phyloP scores from a whole-genome alignment of 2,888 invertebrate species.

The Nemurella pictetii region DNA sequence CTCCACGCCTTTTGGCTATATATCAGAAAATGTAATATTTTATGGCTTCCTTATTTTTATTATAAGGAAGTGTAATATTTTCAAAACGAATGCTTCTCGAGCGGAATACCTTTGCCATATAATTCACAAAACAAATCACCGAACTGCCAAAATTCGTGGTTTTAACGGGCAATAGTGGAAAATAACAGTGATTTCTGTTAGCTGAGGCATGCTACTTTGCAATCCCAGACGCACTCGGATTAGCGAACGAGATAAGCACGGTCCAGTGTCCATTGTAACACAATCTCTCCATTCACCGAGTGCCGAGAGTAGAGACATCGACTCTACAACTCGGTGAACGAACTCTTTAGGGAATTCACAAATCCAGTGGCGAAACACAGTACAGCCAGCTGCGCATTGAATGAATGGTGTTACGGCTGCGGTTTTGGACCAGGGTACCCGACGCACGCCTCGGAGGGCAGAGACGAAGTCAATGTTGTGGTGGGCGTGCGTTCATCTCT shows the following conservation, averaged over 20 bases:
- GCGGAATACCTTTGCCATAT: background rate
- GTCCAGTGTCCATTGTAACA: background rate
- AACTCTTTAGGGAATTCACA: conserved; percentile 4
- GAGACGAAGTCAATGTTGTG: too few species aligned
- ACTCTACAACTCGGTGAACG: conserved; percentile 1
- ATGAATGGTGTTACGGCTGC: too few species aligned
- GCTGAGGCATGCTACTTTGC: background rate
- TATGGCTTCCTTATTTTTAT: background rate
- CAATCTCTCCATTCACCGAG: background rate
- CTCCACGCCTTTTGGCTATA: background rate
- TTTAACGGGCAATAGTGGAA: background rate
- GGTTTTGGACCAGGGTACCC: background rate
- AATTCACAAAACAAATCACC: background rate
- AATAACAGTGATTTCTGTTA: background rate
- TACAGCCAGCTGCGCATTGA: background rate
- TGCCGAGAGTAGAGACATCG: background rate
- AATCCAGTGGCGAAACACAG: background rate
- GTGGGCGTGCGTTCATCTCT: conserved; percentile 13
- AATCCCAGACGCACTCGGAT: background rate
- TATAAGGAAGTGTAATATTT: background rate
- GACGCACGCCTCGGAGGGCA: background rate
- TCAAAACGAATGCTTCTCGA: background rate
- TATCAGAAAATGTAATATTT: background rate
- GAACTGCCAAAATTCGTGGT: background rate
- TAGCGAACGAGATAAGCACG: background rate